phyloP scores from a whole-genome alignment of 2,888 invertebrate species.

The Hydrotaea cyrtoneurina region DNA sequence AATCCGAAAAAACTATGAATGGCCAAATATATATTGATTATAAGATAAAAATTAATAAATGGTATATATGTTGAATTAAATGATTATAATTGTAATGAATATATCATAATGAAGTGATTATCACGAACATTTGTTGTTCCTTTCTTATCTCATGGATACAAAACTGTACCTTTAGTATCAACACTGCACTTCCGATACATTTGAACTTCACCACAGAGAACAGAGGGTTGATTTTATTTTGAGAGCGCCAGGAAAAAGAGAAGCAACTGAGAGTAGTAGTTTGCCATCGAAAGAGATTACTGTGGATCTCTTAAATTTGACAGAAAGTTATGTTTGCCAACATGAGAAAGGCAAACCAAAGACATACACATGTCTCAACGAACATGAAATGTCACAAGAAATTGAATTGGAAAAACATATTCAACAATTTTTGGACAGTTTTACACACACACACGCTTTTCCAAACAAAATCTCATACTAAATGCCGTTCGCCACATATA shows the following conservation, averaged over 20 bases:
- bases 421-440: conserved; percentile 53
- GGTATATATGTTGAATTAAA: too few species aligned
- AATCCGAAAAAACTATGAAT: too few species aligned
- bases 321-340: conserved; percentile 22
- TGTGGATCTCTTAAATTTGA: conserved; percentile 37
- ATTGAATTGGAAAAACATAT: conserved; percentile 42
- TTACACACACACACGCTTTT: conserved; percentile 22
- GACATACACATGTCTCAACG: background rate
- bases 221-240: conserved; percentile 49
- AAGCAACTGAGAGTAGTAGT: background rate
- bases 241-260: background rate
- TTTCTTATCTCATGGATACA: conserved; percentile 55
- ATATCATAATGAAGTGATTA: too few species aligned
- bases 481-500: background rate
- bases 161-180: conserved; percentile 64
- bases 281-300: conserved; percentile 7
- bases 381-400: conserved; percentile 40
- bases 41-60: too few species aligned
- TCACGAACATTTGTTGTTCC: background rate
- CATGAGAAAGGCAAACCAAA: conserved; percentile 14
- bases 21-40: too few species aligned
- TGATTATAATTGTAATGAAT: too few species aligned
- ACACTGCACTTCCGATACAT: conserved; percentile 58
- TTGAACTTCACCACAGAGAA: conserved; percentile 9
- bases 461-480: conserved; percentile 7